phyloP scores from a whole-genome alignment of 1,140 invertebrate species.

The Phthorimaea operculella region DNA sequence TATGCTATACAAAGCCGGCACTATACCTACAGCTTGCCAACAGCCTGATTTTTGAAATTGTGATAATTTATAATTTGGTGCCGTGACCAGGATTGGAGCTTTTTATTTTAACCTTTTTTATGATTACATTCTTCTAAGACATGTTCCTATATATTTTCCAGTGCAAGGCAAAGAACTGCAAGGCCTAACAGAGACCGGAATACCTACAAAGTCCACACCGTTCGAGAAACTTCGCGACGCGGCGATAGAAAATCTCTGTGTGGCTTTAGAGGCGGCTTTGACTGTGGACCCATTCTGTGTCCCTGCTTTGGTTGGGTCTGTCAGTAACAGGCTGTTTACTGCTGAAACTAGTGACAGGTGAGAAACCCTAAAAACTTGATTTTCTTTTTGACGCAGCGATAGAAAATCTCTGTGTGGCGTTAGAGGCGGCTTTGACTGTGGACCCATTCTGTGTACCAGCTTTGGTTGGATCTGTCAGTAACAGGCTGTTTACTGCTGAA shows the following conservation, averaged over 20 bases:
- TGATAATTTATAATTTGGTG: no score
- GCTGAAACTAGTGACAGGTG: constrained; percentile 84
- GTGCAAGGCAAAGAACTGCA: constrained; percentile 70
- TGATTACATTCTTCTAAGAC: neutral
- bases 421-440: constrained; percentile 87
- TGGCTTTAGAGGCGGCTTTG: constrained; percentile 90
- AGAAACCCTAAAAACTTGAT: neutral
- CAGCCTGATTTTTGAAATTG: no score
- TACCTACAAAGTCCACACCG: constrained; percentile 51
- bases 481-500: constrained; percentile 91
- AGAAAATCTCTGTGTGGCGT: constrained; percentile 93
- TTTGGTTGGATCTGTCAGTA: constrained; percentile 93
- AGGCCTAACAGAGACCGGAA: constrained; percentile 40
- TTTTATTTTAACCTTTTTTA: no score
- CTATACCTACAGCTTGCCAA: no score
- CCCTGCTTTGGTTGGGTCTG: constrained; percentile 91
- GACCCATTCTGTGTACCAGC: constrained; percentile 95
- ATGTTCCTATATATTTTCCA: constrained; percentile 24
- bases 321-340: constrained; percentile 95
- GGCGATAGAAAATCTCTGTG: constrained; percentile 96
- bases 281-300: constrained; percentile 91
- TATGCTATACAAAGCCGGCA: no score
- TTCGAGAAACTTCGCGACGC: constrained; percentile 92
- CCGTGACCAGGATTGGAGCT: no score
- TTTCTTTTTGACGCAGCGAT: constrained; percentile 83